Evolutionary conservation across 2,888 invertebrate species (phyloP), one percentile per base, ranked within the genome.

Genomic region (Acrocera orbiculus): DNA sequence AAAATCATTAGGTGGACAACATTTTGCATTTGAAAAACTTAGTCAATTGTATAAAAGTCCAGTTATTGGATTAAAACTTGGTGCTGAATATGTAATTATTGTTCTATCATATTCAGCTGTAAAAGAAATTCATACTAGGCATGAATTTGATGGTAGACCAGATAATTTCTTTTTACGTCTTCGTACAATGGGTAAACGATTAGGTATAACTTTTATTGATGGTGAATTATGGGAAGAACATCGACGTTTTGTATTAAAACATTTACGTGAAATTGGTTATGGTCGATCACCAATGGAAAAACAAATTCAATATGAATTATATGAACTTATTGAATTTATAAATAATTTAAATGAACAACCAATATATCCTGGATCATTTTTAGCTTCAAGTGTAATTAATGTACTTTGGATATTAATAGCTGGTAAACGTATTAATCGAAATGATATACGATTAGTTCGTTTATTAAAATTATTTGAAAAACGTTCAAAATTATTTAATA

Each of bases 81-180:
- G 70, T 2, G 49, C 51, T 4, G 63, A 67, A 29, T 51, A 59
- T 5, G 59, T 69, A 0, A 61, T 73, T 3, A 63, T 67, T 1
- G 70, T 69, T 2, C 62, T 63, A 16, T 67, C 69, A 0, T 65
- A 63, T 44, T 54, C 64, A 3, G 42, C 63, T 2, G 59, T 73
- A 1, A 62, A 61, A 10, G 58, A 65, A 35, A 62, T 75, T 3
- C 59, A 75, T 29, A 53, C 57, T 1, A 53, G 59, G 10, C 72
- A 74, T 34, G 70, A 68, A 15, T 77, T 65, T 43, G 69, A 70
- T 37, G 74, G 69, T 0, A 56, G 78, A 15, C 78, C 78, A 0
- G 67, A 75, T 48, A 70, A 67, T 38, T 72, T 73, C 46, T 76
- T 76, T 44, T 54, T 69, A 11, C 60, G 66, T 19, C 48, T 76